Evolutionary conservation across 1,140 invertebrate species (phyloP), one percentile per base, ranked within the genome.

Genomic region (Ooceraea biroi): DNA sequence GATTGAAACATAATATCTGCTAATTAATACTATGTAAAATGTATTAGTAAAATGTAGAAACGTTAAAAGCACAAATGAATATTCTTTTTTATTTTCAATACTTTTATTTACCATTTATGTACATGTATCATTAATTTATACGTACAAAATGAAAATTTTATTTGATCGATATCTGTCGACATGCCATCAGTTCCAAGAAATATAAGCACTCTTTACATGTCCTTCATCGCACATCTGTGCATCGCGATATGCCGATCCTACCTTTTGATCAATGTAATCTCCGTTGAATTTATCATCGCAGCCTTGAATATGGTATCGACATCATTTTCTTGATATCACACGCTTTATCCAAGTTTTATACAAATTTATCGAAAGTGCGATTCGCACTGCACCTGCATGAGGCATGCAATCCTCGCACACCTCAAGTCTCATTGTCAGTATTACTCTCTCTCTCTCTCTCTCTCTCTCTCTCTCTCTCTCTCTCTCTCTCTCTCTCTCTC

Each of bases 321-420:
- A 3, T 76, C 46, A 22, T 66, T 30, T n/a, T 36, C 12, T 25
- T 17, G 58, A 3, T 4, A 7, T 48, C n/a, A 63, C 60, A 60
- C 65, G 58, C 14, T 22, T 57, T 57, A 69, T 80, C 65, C 22
- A 50, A 17, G n/a, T 52, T 52, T 65, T 22, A n/a, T 10, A 14
- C n/a, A 22, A 61, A n/a, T n/a, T n/a, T n/a, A n/a, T 30, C 11
- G n/a, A 50, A 55, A 63, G 19, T 46, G n/a, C 36, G 36, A 83
- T 25, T 76, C 17, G 19, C 14, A 46, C 11, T 50, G 7, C n/a
- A 61, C 36, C 10, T 68, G 73, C n/a, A 19, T 14, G 27, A 66
- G 11, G 2, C 44, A 46, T 65, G 48, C n/a, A 55, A 44, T 25
- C n/a, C 19, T 55, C 19, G 25, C 17, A 69, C 36, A n/a, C n/a